These are phyloP conservation scores for Bursaphelenchus okinawaensis DNA, from an alignment of 2,888 invertebrate species.

Conservation along the genomic window DNA sequence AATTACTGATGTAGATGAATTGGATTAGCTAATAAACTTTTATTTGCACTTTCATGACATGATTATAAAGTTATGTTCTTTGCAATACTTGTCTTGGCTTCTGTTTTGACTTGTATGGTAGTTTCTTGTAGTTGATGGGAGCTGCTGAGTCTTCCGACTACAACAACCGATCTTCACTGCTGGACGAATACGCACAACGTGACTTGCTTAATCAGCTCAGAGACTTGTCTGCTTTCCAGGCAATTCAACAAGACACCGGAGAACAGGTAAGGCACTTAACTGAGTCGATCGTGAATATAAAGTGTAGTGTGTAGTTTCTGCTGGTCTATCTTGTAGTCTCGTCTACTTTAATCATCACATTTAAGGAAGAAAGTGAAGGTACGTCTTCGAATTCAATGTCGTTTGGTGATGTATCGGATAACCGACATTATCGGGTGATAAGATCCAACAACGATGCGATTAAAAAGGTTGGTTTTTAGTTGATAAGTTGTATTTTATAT, in stretches of 20 bases:
- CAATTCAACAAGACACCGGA: not conserved
- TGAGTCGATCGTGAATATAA: not conserved
- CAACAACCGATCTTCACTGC: not conserved
- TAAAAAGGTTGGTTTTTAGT: not conserved
- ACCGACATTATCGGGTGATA: not conserved
- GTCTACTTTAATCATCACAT: not conserved
- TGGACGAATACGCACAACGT: not conserved
- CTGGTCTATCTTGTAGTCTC: not conserved
- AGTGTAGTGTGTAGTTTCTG: not conserved
- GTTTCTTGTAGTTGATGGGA: not conserved
- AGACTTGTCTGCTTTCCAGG: not conserved
- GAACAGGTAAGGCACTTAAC: not conserved
- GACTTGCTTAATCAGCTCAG: not conserved
- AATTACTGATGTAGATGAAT: constrained; percentile 24
- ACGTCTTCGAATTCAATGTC: not conserved
- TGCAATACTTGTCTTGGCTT: not conserved
- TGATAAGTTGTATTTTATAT: too few relatives aligned
- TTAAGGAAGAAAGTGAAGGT: not conserved
- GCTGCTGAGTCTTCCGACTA: not conserved
- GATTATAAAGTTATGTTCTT: not conserved
- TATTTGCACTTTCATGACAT: not conserved
- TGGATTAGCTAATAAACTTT: constrained; percentile 14
- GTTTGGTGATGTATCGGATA: not conserved
- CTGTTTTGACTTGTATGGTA: too few relatives aligned
- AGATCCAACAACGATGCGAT: not conserved